These are phyloP conservation scores for Phenganax stokvisi DNA, from an alignment of 92 coral and sea anemone genomes.

Conservation along the genomic window DNA sequence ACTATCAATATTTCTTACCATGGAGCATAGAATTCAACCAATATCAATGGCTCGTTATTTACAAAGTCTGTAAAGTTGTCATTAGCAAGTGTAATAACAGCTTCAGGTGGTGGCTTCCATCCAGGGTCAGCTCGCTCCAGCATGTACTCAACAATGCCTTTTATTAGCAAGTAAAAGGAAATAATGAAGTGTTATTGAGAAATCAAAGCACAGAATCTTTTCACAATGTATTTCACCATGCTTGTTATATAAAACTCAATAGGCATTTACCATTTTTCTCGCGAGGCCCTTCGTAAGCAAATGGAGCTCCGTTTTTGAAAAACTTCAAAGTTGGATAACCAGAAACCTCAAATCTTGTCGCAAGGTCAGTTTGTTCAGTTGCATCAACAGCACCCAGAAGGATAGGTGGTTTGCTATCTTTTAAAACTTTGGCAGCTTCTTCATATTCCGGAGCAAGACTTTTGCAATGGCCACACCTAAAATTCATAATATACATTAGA, in stretches of 20 bases:
- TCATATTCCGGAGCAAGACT: constrained; percentile 84
- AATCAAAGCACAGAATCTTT: too few relatives aligned
- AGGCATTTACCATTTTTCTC: constrained; percentile 62
- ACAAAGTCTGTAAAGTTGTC: constrained; percentile 79
- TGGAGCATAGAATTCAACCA: constrained; percentile 98
- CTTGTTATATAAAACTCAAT: background rate
- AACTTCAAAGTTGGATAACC: constrained; percentile 94
- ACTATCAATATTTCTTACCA: constrained; percentile 54
- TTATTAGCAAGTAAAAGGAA: too few relatives aligned
- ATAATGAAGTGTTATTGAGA: too few relatives aligned
- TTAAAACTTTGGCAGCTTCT: constrained; percentile 86
- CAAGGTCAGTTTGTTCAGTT: constrained; percentile 70
- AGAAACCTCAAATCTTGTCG: constrained; percentile 72
- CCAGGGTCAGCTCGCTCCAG: constrained; percentile 74
- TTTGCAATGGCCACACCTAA: constrained; percentile 99
- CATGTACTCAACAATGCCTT: constrained; percentile 90
- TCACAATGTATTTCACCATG: background rate
- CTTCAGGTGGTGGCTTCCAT: constrained; percentile 96
- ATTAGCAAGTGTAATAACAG: constrained; percentile 76
- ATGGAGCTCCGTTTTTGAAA: constrained; percentile 74
- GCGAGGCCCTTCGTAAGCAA: constrained; percentile 90
- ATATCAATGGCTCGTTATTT: constrained; percentile 68
- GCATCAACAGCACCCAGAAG: constrained; percentile 90
- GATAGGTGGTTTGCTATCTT: constrained; percentile 76
- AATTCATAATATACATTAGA: background rate